Base-by-base conservation (phyloP, 2,113 vertebrate species). In the Aegotheles bennettii region DNA sequence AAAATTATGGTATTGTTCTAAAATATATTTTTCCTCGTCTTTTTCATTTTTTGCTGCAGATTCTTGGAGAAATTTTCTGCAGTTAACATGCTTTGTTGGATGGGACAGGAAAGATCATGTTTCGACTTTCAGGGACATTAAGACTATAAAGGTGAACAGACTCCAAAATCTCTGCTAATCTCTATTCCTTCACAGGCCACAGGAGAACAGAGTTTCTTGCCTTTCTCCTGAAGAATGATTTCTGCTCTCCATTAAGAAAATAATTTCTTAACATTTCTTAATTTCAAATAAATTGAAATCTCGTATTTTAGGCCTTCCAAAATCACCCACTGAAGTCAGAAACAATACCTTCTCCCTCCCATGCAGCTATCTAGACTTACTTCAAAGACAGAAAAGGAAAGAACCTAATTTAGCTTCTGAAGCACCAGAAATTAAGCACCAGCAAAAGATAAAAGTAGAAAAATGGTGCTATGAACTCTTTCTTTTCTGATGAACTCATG, bases 1-100 rank as follows among this genome's bases (percentile, higher is more conserved):
- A 89, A 94, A 90, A 92, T 78, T 71, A 89, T 48, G 18, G 56
- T 84, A 63, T 75, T n/a, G 60, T 81, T 93, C 56, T 51, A 89
- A 29, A 81, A 59, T 47, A 63, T 31, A 78, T 42, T 83, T 74
- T 4, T 76, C 24, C 8, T 68, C 26, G 25, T 36, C 25, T 76
- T 81, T 56, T 48, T 64, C 15, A 42, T 61, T 50, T 65, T 74
- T 53, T 23, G 0, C 15, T 9, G 3, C 42, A 90, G 25, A 31
- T 64, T 86, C 48, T 50, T 80, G 28, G 50, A 89, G 51, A 84
- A 87, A 78, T 67, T 67, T 47, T 83, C 36, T 57, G 59, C 50
- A 69, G n/a, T 65, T 65, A 73, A 54, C n/a, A 35, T 1, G 2
- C 38, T 70, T 84, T 70, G 47, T 45, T 80, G 77, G 38, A 67